Conservation (phyloP, 2,888 invertebrate genomes). For the Keiferia lycopersicella region DNA sequence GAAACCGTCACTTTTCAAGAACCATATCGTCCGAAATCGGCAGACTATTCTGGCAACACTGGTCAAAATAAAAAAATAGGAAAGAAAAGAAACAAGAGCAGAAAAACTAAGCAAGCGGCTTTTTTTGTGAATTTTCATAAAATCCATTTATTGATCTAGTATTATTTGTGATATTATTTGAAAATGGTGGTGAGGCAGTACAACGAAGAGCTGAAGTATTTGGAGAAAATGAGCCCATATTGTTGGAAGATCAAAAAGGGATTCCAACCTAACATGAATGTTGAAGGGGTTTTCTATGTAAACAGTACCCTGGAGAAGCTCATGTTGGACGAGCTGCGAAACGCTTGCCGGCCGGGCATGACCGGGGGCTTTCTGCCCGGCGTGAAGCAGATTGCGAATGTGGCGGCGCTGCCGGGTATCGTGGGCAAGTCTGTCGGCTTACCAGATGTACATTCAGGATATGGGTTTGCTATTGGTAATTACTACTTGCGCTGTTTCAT, state of each 20-base stretch:
- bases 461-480: constrained; percentile 98
- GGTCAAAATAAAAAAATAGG: too few species aligned
- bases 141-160: too few species aligned
- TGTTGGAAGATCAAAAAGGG: constrained; percentile 98
- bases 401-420: constrained; percentile 98
- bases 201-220: constrained; percentile 94
- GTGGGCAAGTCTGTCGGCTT: constrained; percentile 96
- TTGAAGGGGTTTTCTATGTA: constrained; percentile 98
- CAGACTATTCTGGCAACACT: too few species aligned
- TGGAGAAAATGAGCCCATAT: constrained; percentile 92
- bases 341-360: constrained; percentile 93
- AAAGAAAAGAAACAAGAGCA: too few species aligned
- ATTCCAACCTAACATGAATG: constrained; percentile 99
- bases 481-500: background rate
- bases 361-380: constrained; percentile 99
- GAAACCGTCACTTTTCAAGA: too few species aligned
- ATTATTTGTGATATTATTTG: background rate
- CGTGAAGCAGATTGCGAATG: constrained; percentile 99
- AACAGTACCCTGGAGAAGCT: constrained; percentile 94
- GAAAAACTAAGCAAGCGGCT: too few species aligned
- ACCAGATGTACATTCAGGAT: constrained; percentile 98
- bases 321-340: constrained; percentile 97
- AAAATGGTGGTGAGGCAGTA: constrained; percentile 94
- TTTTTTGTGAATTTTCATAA: too few species aligned
- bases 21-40: too few species aligned